Base-by-base conservation (phyloP, 1,140 invertebrate species). In the Micrasema minimum region DNA sequence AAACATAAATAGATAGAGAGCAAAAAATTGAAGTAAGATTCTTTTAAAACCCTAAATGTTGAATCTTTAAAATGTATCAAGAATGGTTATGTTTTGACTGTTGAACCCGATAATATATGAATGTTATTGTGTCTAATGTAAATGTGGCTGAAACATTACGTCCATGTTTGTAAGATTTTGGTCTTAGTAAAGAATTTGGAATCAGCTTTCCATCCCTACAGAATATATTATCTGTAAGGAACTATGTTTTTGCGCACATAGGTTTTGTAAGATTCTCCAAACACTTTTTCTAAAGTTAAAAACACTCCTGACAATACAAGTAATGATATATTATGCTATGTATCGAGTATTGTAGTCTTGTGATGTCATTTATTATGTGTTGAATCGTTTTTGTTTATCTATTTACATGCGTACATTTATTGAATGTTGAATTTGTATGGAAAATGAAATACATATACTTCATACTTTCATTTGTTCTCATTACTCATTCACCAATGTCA, bases 281-380 rank as follows among this genome's bases (percentile, higher is more conserved):
- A 51, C 67, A 70, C 37, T 51, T n/a, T 67, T 55, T 67, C 20
- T 67, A 53, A 67, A 59, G 55, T 20, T 48, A 31, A 31, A 31
- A 70, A 74, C 69, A 71, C 65, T 69, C 23, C 66, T 65, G 72
- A 74, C 72, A 74, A 74, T 74, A 74, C 72, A 74, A 70, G 37
- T 74, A 71, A 74, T 74, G 57, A 68, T 74, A 74, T 74, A 43
- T 31, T 31, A 31, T 31, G 7, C 7, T 50, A 65, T 69, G 22
- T 72, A 69, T 62, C 64, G 51, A 72, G 55, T 69, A 73, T 68
- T 74, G 68, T 71, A 69, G 66, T 69, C 43, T 73, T 38, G 59
- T 35, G 59, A 46, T 64, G 59, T 64, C 43, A 46, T 45, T 64
- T 23, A 64, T 43, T 61, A 38, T 64, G 41, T 64, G 43, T 66